Evolutionary conservation across 2,113 vertebrate genomes (phyloP).

Genomic region (Glareola pratincola): DNA sequence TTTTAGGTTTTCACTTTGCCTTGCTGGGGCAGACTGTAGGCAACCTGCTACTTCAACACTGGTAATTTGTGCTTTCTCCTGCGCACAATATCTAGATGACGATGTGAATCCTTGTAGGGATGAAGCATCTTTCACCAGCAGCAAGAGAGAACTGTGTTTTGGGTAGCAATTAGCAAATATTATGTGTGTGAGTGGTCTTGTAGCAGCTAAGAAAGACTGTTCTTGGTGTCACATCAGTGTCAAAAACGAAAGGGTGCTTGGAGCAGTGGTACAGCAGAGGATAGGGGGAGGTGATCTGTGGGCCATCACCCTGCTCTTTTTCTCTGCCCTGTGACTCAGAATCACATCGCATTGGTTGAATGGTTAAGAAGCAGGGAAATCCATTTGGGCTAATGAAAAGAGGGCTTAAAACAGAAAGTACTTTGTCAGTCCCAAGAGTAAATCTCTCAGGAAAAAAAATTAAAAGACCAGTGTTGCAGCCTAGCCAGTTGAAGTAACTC

Average conservation of each 20-base stretch:
- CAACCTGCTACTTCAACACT: neutral
- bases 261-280: neutral
- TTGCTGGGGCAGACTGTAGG: neutral
- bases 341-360: neutral
- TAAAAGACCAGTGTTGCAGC: neutral
- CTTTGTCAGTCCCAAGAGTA: neutral
- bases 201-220: neutral
- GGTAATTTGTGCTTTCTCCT: neutral
- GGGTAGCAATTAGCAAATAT: neutral
- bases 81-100: neutral
- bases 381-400: neutral
- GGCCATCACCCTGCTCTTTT: neutral
- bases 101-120: neutral
- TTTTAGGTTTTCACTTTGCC: slow-evolving; percentile 4
- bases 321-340: neutral
- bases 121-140: neutral
- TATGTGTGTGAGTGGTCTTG: neutral
- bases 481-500: neutral
- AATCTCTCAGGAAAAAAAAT: neutral
- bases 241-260: neutral
- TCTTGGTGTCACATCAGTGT: neutral
- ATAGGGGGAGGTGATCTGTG: accelerated
- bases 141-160: neutral
- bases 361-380: neutral
- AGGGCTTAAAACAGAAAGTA: neutral